Conservation (phyloP, 2,888 invertebrate genomes). For the Eupithecia exiguata region DNA sequence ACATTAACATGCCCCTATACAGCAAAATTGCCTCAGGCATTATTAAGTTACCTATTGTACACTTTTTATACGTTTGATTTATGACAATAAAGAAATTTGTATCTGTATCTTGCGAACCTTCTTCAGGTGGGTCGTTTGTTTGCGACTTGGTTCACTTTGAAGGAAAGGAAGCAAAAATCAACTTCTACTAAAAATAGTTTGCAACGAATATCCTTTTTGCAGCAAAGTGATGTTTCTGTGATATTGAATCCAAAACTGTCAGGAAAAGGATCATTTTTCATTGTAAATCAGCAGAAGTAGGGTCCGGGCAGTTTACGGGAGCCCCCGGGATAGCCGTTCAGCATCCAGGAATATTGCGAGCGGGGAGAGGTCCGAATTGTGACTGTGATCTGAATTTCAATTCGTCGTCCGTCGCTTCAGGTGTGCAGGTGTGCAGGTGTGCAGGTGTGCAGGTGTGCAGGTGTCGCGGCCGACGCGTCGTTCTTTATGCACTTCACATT, state of each 20-base stretch:
- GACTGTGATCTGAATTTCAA: conserved; percentile 33
- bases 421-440: too few species aligned
- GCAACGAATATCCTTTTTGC: background rate
- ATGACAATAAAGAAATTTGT: too few species aligned
- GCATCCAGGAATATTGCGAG: conserved; percentile 18
- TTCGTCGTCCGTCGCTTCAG: conserved; percentile 21
- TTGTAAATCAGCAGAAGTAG: background rate
- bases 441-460: background rate
- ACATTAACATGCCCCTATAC: too few species aligned
- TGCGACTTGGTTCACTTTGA: background rate
- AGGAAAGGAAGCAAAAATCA: background rate
- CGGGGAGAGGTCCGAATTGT: conserved; percentile 5
- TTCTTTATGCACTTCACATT: conserved; percentile 20
- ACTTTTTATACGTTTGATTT: too few species aligned
- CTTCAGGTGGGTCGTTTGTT: background rate
- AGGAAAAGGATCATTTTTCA: background rate
- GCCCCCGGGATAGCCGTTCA: conserved; percentile 7
- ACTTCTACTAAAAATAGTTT: background rate
- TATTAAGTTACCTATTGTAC: too few species aligned
- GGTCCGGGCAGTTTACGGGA: background rate
- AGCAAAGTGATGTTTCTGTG: background rate
- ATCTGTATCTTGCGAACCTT: too few species aligned
- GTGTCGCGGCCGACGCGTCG: conserved; percentile 12
- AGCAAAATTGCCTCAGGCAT: too few species aligned
- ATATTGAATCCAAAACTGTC: conserved; percentile 4